Conservation (phyloP, 2,797 vertebrate species). For the Sebastes ruberrimus region DNA sequence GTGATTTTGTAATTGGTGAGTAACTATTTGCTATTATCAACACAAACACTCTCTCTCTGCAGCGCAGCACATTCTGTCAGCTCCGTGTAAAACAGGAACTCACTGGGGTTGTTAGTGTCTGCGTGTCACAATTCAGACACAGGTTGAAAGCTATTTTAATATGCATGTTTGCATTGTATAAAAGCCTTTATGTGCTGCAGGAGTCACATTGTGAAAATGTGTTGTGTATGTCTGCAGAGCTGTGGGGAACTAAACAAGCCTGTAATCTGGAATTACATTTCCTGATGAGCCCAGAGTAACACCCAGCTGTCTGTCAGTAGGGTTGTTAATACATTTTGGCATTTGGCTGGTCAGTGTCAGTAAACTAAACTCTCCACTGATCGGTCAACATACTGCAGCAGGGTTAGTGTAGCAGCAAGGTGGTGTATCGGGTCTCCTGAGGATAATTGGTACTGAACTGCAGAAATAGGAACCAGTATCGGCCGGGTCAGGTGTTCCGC, state of each 20-base stretch:
- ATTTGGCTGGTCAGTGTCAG: slow-evolving; percentile 9
- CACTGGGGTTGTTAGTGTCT: slow-evolving; percentile 1
- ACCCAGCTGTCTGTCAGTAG: neutral
- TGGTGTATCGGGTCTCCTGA: too few relatives aligned
- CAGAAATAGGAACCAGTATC: too few relatives aligned
- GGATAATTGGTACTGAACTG: too few relatives aligned
- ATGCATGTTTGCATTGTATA: neutral
- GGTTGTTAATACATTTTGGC: neutral
- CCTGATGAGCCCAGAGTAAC: neutral
- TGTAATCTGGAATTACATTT: neutral
- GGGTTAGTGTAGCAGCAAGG: neutral
- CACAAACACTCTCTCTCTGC: slow-evolving; percentile 1
- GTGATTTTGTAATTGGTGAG: neutral
- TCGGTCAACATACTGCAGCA: neutral
- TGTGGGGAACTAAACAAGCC: neutral
- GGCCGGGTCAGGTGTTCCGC: too few relatives aligned
- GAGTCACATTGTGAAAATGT: neutral
- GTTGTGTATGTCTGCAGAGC: neutral
- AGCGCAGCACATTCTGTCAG: slow-evolving; percentile 23
- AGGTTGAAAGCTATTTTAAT: slow-evolving; percentile 3
- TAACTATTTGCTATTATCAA: slow-evolving; percentile 23
- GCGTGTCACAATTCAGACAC: slow-evolving; percentile 30
- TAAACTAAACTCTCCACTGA: neutral
- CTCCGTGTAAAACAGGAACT: slow-evolving; percentile 8
- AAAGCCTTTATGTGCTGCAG: neutral